Conservation (phyloP, 1,140 invertebrate genomes). For the Hermetia illucens region DNA sequence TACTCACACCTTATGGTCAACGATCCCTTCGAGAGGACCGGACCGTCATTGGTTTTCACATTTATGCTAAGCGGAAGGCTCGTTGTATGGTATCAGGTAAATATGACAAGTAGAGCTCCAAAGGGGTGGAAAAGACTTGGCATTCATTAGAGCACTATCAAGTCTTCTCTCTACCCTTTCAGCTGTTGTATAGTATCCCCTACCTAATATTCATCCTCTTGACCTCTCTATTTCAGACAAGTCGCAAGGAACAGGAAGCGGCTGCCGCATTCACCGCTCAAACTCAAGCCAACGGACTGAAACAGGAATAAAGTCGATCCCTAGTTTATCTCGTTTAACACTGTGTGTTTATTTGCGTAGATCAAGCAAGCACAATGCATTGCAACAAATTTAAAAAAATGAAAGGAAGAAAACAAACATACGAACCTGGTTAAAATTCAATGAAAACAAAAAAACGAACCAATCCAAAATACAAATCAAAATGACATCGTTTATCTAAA, state of each 20-base stretch:
- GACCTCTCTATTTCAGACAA: slow-evolving; percentile 38
- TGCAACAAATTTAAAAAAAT: too few species aligned
- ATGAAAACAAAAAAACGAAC: too few species aligned
- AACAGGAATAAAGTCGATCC: slow-evolving; percentile 44
- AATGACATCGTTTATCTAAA: too few species aligned
- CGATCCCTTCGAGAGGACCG: slow-evolving; percentile 84
- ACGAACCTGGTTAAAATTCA: slow-evolving; percentile 10
- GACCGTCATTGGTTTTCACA: slow-evolving; percentile 85
- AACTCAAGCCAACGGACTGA: slow-evolving; percentile 44
- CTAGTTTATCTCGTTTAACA: too few species aligned
- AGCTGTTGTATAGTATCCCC: not conserved
- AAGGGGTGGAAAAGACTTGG: not conserved
- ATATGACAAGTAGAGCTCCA: not conserved
- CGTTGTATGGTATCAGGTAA: slow-evolving; percentile 46
- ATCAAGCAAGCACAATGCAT: too few species aligned
- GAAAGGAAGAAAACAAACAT: too few species aligned
- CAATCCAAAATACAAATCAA: too few species aligned
- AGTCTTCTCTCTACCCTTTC: not conserved
- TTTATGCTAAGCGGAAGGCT: slow-evolving; percentile 89
- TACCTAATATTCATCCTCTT: not conserved
- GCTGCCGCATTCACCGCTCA: slow-evolving; percentile 30
- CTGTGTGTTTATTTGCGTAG: slow-evolving; percentile 24
- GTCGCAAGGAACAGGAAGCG: slow-evolving; percentile 37
- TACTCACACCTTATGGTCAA: slow-evolving; percentile 88
- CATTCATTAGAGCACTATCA: not conserved